phyloP scores from a whole-genome alignment of 2,113 vertebrate species.

The Labeo rohita region DNA sequence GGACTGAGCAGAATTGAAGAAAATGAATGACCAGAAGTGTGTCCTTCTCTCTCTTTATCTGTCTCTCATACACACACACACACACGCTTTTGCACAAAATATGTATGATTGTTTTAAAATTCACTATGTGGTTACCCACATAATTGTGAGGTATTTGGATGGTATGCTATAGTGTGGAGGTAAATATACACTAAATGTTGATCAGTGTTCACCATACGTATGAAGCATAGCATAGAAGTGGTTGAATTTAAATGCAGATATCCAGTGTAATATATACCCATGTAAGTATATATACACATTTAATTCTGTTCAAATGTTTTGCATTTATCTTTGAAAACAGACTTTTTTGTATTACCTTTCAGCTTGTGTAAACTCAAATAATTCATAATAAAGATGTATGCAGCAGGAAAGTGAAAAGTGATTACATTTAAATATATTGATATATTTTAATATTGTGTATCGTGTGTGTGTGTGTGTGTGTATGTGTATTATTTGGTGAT shows the following conservation, averaged over 20 bases:
- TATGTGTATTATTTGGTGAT: neutral
- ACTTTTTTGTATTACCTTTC: neutral
- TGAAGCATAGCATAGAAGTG: neutral
- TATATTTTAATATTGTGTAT: neutral
- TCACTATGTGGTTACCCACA: neutral
- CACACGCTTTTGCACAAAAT: neutral
- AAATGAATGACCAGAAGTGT: slow-evolving; percentile 54
- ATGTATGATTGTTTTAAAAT: neutral
- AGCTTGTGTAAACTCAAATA: neutral
- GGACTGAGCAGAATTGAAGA: slow-evolving; percentile 53
- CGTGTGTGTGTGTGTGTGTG: no score
- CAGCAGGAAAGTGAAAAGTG: neutral
- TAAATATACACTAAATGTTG: slow-evolving; percentile 5
- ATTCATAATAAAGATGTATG: neutral
- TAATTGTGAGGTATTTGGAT: neutral
- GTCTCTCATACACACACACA: neutral
- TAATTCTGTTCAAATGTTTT: neutral
- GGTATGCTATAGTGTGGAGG: neutral
- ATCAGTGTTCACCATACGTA: neutral
- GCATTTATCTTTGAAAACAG: neutral
- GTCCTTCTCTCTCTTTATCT: slow-evolving; percentile 18
- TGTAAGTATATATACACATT: neutral
- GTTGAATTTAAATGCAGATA: neutral
- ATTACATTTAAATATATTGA: neutral
- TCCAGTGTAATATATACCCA: neutral